A percentile compares a stretch with the other conserved stretches of the same genome.
Evolutionary conservation across 2,113 vertebrate species (phyloP).

Genomic region (Suncus etruscus): DNA sequence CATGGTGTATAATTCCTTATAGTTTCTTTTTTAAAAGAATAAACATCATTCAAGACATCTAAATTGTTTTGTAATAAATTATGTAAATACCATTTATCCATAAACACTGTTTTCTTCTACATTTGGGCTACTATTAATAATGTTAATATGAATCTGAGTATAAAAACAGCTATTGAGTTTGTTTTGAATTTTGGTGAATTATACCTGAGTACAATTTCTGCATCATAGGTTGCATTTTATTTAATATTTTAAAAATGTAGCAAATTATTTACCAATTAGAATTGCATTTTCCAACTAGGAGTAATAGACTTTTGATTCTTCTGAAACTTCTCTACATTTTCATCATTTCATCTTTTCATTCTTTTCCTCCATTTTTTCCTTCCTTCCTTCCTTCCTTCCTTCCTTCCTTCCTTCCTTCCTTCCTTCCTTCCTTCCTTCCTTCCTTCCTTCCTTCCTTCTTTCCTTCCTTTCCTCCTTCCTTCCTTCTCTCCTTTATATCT

Average conservation of each 20-base stretch:
- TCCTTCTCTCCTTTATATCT: too few species aligned
- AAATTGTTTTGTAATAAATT: too few species aligned
- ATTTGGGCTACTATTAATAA: neutral
- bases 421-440: too few species aligned
- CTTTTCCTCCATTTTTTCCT: too few species aligned
- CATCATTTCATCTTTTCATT: too few species aligned
- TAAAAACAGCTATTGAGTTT: neutral
- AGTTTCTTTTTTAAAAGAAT: neutral
- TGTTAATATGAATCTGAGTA: neutral
- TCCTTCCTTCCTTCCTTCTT: too few species aligned
- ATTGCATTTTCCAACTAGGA: neutral
- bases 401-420: too few species aligned
- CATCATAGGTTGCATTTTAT: neutral
- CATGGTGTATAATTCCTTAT: neutral
- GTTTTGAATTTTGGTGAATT: neutral
- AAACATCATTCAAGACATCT: neutral
- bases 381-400: too few species aligned
- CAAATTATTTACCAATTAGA: neutral
- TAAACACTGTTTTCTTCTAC: neutral
- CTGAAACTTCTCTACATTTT: neutral
- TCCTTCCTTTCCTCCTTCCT: too few species aligned
- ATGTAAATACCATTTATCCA: too few species aligned
- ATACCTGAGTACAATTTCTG: neutral
- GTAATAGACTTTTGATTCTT: neutral
- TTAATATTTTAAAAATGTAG: neutral